A percentile compares a stretch with the other conserved stretches of the same genome.
phyloP scores from a whole-genome alignment of 2,888 invertebrate species.

The Rotaria socialis region DNA sequence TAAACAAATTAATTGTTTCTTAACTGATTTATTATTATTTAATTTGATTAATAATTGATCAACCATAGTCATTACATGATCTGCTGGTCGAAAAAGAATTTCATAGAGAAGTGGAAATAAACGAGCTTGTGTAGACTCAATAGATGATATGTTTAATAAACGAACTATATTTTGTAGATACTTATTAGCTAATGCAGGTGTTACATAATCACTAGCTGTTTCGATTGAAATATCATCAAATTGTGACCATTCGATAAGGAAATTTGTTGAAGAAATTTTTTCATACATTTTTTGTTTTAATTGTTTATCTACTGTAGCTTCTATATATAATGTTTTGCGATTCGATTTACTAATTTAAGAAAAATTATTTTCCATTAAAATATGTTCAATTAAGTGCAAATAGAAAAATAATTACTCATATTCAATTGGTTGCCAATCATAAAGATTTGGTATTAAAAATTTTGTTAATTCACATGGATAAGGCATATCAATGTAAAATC shows the following conservation, averaged over 20 bases:
- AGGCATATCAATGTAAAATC: neutral
- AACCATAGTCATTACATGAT: neutral
- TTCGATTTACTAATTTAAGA: neutral
- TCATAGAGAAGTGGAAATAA: conserved; percentile 14
- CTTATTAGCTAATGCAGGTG: neutral
- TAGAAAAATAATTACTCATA: neutral
- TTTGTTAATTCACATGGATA: conserved; percentile 34
- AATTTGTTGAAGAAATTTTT: neutral
- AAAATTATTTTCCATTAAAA: neutral
- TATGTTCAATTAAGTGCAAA: neutral
- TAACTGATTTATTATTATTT: neutral
- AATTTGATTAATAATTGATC: conserved; percentile 12
- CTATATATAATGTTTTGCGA: neutral
- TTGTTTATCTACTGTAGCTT: neutral
- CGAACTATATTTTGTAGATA: neutral
- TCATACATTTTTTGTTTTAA: neutral
- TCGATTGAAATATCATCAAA: conserved; percentile 17
- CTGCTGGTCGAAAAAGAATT: neutral
- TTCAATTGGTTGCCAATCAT: neutral
- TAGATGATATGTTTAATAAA: neutral
- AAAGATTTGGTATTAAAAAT: conserved; percentile 12
- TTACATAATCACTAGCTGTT: conserved; percentile 19
- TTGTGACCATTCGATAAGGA: neutral
- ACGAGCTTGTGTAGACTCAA: neutral
- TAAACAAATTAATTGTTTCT: neutral